Evolutionary conservation across 2,888 invertebrate species (phyloP).

Genomic region (Chrysotoxum bicinctum): DNA sequence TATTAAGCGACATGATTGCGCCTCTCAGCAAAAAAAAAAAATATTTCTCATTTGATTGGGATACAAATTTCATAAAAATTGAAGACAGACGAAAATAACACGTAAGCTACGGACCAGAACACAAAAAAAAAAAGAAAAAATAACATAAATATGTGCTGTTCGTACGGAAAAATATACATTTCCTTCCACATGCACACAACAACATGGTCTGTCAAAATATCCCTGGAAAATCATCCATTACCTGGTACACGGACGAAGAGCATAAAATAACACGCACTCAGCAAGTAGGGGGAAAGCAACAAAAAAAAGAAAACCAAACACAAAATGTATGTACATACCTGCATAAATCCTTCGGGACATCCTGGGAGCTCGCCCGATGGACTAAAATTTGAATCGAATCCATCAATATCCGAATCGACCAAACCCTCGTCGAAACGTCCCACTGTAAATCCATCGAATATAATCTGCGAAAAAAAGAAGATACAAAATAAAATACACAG

Average conservation of each 20-base stretch:
- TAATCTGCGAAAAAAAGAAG: slow-evolving; percentile 83
- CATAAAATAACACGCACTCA: slow-evolving; percentile 4
- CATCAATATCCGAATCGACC: slow-evolving; percentile 81
- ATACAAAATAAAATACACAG: slow-evolving; percentile 27
- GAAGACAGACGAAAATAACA: slow-evolving; percentile 50
- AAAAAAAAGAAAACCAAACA: not conserved
- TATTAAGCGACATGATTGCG: slow-evolving; percentile 6
- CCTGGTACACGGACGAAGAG: not conserved
- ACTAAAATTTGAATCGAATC: slow-evolving; percentile 81
- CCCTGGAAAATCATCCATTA: slow-evolving; percentile 44
- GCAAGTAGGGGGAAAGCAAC: not conserved
- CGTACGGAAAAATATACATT: slow-evolving; percentile 14
- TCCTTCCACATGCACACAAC: slow-evolving; percentile 13
- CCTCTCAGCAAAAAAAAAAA: not conserved
- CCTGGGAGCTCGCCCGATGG: slow-evolving; percentile 86
- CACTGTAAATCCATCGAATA: slow-evolving; percentile 94
- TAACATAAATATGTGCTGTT: slow-evolving; percentile 1
- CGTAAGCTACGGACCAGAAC: slow-evolving; percentile 26
- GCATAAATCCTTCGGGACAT: slow-evolving; percentile 94
- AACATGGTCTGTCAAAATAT: slow-evolving; percentile 53
- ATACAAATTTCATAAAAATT: slow-evolving; percentile 53
- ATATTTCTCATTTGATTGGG: not conserved
- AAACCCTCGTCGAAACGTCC: slow-evolving; percentile 89
- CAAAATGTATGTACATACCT: slow-evolving; percentile 83
- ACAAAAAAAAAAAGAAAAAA: not conserved